Conservation (phyloP, 1,140 invertebrate genomes). For the Ylistrum balloti region DNA sequence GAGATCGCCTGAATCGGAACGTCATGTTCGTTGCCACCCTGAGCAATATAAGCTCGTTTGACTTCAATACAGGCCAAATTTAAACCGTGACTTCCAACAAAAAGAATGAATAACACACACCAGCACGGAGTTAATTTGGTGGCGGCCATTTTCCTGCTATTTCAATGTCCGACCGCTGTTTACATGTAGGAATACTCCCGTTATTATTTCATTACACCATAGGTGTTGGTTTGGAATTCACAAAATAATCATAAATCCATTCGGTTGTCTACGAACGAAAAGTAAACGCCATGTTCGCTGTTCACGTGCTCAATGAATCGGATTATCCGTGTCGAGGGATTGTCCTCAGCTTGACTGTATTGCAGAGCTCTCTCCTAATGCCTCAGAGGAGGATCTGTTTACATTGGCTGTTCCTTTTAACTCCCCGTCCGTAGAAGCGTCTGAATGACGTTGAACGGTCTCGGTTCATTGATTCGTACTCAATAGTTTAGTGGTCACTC, state of each 20-base stretch:
- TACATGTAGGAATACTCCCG: not conserved
- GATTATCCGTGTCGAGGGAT: slow-evolving; percentile 11
- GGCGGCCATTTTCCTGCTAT: slow-evolving; percentile 59
- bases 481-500: not conserved
- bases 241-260: slow-evolving; percentile 30
- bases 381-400: not conserved
- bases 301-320: not conserved
- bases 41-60: slow-evolving; percentile 67
- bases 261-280: slow-evolving; percentile 32
- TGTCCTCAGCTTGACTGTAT: slow-evolving; percentile 2
- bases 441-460: slow-evolving; percentile 23
- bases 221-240: slow-evolving; percentile 3
- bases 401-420: slow-evolving; percentile 38
- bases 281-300: slow-evolving; percentile 25
- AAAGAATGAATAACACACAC: slow-evolving; percentile 54
- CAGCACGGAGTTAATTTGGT: slow-evolving; percentile 50
- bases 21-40: slow-evolving; percentile 68
- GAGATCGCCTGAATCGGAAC: slow-evolving; percentile 67
- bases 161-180: slow-evolving; percentile 29
- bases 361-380: slow-evolving; percentile 6
- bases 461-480: slow-evolving; percentile 33
- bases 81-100: slow-evolving; percentile 50
- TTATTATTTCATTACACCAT: not conserved
- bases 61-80: slow-evolving; percentile 71
- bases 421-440: slow-evolving; percentile 22